Evolutionary conservation across 2,888 invertebrate species (phyloP).

Genomic region (Drosophila eohydei): DNA sequence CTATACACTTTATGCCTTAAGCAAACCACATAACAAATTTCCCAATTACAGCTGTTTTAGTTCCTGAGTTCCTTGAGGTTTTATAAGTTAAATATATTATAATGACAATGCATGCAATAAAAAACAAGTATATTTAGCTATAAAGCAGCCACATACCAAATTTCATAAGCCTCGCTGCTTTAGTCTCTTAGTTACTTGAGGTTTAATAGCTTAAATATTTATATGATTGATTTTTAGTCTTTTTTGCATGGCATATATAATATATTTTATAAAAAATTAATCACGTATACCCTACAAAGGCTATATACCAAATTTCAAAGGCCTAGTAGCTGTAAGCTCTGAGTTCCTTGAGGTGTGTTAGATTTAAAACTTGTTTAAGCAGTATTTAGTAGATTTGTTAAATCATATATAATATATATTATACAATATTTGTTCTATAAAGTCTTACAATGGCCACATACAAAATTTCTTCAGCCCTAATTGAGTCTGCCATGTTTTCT

Average conservation of each 20-base stretch:
- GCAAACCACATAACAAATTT: background rate
- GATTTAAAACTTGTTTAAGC: background rate
- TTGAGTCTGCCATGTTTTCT: background rate
- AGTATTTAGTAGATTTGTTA: no score
- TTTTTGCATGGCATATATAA: background rate
- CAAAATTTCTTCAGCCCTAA: background rate
- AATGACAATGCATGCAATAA: background rate
- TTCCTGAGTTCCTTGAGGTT: background rate
- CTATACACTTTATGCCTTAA: background rate
- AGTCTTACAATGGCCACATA: background rate
- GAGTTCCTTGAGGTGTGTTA: background rate
- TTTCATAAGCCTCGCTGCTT: background rate
- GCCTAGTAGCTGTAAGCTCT: background rate
- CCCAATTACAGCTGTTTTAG: no score
- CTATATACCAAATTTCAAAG: background rate
- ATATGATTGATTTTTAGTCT: background rate
- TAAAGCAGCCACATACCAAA: background rate
- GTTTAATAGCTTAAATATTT: background rate
- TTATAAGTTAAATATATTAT: background rate
- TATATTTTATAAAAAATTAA: background rate
- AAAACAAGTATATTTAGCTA: background rate
- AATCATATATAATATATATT: background rate
- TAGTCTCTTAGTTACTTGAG: background rate
- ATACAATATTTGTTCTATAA: background rate
- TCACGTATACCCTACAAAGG: background rate